Evolutionary conservation across 2,888 invertebrate genomes (phyloP).

Genomic region (Thera obeliscata): DNA sequence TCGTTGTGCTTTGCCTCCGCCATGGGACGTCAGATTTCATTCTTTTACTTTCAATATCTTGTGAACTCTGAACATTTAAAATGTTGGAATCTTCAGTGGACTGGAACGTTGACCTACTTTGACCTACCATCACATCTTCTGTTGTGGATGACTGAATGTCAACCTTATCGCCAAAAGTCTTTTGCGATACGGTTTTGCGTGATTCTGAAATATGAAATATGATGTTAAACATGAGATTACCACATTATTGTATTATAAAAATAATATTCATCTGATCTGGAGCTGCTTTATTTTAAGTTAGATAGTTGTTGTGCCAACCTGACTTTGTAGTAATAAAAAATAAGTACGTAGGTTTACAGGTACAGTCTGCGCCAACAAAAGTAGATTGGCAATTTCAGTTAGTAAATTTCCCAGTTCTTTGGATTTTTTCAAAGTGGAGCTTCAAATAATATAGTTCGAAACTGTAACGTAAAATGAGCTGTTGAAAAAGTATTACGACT

Average conservation of each 20-base stretch:
- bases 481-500: too few relatives aligned
- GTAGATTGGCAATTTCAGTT: too few relatives aligned
- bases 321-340: too few relatives aligned
- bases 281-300: too few relatives aligned
- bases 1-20: constrained; percentile 55
- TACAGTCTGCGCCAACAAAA: too few relatives aligned
- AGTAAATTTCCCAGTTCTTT: too few relatives aligned
- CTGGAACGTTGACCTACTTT: constrained; percentile 58
- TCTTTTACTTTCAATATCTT: constrained; percentile 64
- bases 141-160: constrained; percentile 47
- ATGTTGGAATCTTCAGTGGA: constrained; percentile 74
- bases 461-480: too few relatives aligned
- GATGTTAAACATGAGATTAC: background rate
- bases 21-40: constrained; percentile 61
- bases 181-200: constrained; percentile 54
- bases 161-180: constrained; percentile 61
- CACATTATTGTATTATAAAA: background rate
- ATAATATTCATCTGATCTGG: background rate
- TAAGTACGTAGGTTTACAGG: too few relatives aligned
- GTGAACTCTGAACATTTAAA: constrained; percentile 60
- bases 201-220: constrained; percentile 61
- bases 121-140: constrained; percentile 48
- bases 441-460: too few relatives aligned
- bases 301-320: too few relatives aligned
- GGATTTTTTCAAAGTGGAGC: too few relatives aligned